Percentiles rank a stretch among this genome's conserved stretches.
Evolutionary conservation across 2,888 invertebrate species (phyloP).

Genomic region (Mechanitis mazaeus): DNA sequence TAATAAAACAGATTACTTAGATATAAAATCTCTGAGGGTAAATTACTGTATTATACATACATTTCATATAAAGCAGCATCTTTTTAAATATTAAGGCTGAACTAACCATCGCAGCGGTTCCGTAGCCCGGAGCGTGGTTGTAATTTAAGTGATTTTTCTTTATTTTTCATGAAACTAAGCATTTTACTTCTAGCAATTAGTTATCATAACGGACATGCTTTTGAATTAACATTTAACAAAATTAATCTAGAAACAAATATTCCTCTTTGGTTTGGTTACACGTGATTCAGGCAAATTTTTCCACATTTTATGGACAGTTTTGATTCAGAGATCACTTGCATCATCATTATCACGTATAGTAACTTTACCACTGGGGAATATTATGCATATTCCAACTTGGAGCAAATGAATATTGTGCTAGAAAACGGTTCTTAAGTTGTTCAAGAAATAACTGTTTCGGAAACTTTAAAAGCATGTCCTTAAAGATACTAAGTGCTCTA

Average conservation of each 20-base stretch:
- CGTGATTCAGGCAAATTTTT: conserved; percentile 5
- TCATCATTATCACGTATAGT: conserved; percentile 11
- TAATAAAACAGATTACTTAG: no score
- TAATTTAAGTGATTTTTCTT: conserved; percentile 20
- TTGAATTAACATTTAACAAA: conserved; percentile 4
- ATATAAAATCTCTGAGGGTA: no score
- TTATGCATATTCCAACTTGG: background rate
- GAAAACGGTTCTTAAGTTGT: no score
- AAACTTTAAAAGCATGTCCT: no score
- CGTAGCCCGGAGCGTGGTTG: conserved; percentile 13
- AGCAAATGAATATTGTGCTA: no score
- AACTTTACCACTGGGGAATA: background rate
- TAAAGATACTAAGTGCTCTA: no score
- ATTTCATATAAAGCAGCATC: conserved; percentile 9
- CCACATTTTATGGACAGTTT: conserved; percentile 2
- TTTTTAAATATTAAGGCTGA: conserved; percentile 22
- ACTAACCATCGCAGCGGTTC: conserved; percentile 10
- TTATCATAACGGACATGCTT: conserved; percentile 10
- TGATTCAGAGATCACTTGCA: conserved; percentile 9
- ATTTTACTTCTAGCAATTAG: conserved; percentile 15
- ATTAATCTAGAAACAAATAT: background rate
- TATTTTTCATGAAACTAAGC: conserved; percentile 17
- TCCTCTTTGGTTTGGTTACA: background rate
- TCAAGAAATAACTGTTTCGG: no score
- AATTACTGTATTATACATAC: no score